Conservation (phyloP, 2,797 vertebrate species). For the Adrianichthys oophorus region DNA sequence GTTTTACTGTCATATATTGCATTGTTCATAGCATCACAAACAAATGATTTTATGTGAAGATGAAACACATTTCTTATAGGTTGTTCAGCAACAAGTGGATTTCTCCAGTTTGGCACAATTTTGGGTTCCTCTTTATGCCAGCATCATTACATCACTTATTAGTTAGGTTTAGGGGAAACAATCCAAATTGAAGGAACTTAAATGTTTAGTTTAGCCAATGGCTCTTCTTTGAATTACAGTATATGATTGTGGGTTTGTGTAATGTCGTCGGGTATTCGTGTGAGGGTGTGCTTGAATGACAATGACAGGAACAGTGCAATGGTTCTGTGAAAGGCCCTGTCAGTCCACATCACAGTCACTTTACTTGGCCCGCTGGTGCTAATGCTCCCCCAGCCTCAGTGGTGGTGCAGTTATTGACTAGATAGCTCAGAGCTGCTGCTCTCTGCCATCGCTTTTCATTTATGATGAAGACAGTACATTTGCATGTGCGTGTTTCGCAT, state of each 20-base stretch:
- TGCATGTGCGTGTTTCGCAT: slow-evolving; percentile 2
- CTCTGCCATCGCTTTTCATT: slow-evolving; percentile 29
- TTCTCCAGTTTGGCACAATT: no score
- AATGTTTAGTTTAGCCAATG: no score
- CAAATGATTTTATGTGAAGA: no score
- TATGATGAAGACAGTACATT: slow-evolving; percentile 14
- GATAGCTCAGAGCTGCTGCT: slow-evolving; percentile 29
- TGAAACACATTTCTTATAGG: no score
- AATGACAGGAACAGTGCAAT: slow-evolving; percentile 50
- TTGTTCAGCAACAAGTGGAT: no score
- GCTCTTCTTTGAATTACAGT: slow-evolving; percentile 11
- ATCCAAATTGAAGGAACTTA: no score
- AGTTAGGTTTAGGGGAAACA: no score
- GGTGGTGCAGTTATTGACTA: slow-evolving; percentile 53
- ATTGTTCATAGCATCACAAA: no score
- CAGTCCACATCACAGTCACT: slow-evolving; percentile 69
- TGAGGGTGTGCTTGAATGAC: slow-evolving; percentile 34
- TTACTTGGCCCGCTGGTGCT: slow-evolving; percentile 48
- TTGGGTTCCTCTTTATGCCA: no score
- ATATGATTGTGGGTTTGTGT: slow-evolving; percentile 18
- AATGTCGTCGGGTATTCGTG: slow-evolving; percentile 18
- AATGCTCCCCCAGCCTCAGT: slow-evolving; percentile 40
- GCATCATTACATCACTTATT: no score
- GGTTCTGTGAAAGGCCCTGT: slow-evolving; percentile 67
- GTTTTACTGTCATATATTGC: no score